A percentile compares a stretch with the other conserved stretches of the same genome.
These are phyloP conservation scores for Microplitis manilae DNA, from an alignment of 2,888 invertebrate species.

Conservation along the genomic window DNA sequence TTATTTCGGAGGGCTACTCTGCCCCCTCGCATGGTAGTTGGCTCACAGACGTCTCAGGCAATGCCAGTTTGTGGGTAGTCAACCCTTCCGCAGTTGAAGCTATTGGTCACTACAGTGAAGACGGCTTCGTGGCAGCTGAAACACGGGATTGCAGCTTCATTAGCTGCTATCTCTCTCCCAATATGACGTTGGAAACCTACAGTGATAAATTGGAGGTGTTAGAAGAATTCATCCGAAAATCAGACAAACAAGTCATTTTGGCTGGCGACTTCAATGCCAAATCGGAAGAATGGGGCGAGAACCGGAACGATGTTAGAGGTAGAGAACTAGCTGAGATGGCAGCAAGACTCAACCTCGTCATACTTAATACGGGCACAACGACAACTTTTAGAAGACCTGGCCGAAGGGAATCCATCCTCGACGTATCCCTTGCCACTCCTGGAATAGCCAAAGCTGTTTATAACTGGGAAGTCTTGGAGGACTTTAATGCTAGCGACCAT, in stretches of 20 bases:
- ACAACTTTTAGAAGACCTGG: slow-evolving; percentile 25
- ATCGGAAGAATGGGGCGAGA: slow-evolving; percentile 48
- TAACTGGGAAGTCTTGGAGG: background rate
- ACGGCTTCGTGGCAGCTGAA: slow-evolving; percentile 39
- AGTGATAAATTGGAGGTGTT: slow-evolving; percentile 28
- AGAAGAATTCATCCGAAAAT: slow-evolving; percentile 33
- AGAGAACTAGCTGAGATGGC: slow-evolving; percentile 32
- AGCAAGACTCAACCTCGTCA: slow-evolving; percentile 30
- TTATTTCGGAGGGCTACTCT: background rate
- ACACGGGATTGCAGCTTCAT: slow-evolving; percentile 19
- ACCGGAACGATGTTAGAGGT: slow-evolving; percentile 23
- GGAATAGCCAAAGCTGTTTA: background rate
- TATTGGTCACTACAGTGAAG: slow-evolving; percentile 14
- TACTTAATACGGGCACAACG: slow-evolving; percentile 21
- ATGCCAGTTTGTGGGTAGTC: slow-evolving; percentile 28
- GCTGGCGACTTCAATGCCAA: slow-evolving; percentile 44
- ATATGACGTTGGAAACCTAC: slow-evolving; percentile 31
- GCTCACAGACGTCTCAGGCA: slow-evolving; percentile 25
- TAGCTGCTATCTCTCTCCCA: slow-evolving; percentile 47
- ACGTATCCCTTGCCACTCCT: background rate
- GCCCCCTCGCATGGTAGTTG: background rate
- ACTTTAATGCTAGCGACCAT: background rate
- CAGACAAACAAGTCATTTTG: slow-evolving; percentile 40
- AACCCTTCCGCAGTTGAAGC: background rate
- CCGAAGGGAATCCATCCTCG: background rate